Evolutionary conservation across 2,888 invertebrate species (phyloP), one percentile per base, ranked within the genome.

Genomic region (Caenorhabditis sulstoni): DNA sequence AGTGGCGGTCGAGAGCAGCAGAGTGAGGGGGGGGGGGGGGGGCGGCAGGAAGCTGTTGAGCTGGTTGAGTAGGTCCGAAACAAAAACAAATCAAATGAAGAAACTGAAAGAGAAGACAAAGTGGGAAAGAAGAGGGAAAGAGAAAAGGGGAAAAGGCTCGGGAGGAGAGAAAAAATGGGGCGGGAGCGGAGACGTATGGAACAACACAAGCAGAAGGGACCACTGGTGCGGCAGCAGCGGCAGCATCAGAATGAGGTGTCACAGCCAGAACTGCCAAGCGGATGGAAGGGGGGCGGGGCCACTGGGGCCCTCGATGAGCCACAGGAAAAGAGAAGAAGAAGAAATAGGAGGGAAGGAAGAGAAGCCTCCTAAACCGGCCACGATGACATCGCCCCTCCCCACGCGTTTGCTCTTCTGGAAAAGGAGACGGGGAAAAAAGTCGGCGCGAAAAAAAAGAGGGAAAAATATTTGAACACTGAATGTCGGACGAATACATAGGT

Each of bases 211-310:
- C 52, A n/a, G 8, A 52, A 50, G 29, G 66, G 59, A 59, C 74
- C 59, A 65, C 55, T 55, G 66, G 50, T 44, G 76, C 57, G 39
- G 57, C 62, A 49, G 45, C 62, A 49, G 45, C 52, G 70, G 65
- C 64, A 44, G 57, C 67, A 57, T 59, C 50, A 70, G 65, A 75
- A 79, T 75, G 79, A 79, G 79, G 74, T 79, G 79, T 79, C 79
- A 79, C 79, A 58, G 68, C 68, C 79, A 79, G 79, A 67, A 73
- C 58, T 47, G 57, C 67, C 37, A 7, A 29, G 29, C 3, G 39
- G 41, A 62, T 59, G 50, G 66, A 20, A 39, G 20, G n/a, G 49
- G 61, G 75, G 75, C 75, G 75, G 61, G 65, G 75, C 62, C 66
- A 41, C 44, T 41, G 49, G 35, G 39, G 22, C 68, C 41, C 55